phyloP scores from a whole-genome alignment of 1,140 invertebrate genomes.

The Asobara japonica region DNA sequence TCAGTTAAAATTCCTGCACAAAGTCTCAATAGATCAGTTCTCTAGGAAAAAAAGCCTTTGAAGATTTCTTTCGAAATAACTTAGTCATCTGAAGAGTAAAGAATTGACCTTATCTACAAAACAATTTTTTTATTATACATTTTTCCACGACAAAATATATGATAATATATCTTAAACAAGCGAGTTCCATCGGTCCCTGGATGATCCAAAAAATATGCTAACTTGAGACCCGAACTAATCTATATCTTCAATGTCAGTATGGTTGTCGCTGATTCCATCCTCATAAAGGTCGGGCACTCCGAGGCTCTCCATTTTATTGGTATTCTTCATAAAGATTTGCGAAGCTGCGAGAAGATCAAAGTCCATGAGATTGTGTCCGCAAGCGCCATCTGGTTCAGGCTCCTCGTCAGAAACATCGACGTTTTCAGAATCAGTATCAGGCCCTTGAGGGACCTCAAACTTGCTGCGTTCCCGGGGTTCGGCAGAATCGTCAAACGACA shows the following conservation, averaged over 20 bases:
- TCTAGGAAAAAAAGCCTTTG: no score
- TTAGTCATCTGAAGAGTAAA: no score
- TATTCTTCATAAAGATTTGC: constrained; percentile 59
- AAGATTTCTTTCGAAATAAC: no score
- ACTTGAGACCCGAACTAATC: constrained; percentile 43
- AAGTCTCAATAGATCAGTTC: not conserved
- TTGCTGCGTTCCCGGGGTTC: not conserved
- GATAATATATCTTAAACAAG: not conserved
- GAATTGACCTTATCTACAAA: no score
- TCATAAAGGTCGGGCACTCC: constrained; percentile 41
- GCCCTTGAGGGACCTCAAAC: constrained; percentile 32
- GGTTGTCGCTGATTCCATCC: constrained; percentile 50
- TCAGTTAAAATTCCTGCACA: not conserved
- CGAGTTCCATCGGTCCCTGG: not conserved
- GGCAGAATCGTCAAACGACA: constrained; percentile 47
- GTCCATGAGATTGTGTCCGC: constrained; percentile 42
- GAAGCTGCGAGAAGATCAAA: constrained; percentile 52
- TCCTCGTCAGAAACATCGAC: constrained; percentile 60
- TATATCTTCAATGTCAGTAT: constrained; percentile 62
- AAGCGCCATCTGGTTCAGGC: constrained; percentile 46
- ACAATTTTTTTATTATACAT: no score
- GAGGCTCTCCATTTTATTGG: constrained; percentile 55
- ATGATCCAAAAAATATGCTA: constrained; percentile 16
- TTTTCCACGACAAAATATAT: not conserved
- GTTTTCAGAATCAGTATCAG: constrained; percentile 58